Base-by-base conservation (phyloP, 2,113 vertebrate species). In the Lutjanus erythropterus region DNA sequence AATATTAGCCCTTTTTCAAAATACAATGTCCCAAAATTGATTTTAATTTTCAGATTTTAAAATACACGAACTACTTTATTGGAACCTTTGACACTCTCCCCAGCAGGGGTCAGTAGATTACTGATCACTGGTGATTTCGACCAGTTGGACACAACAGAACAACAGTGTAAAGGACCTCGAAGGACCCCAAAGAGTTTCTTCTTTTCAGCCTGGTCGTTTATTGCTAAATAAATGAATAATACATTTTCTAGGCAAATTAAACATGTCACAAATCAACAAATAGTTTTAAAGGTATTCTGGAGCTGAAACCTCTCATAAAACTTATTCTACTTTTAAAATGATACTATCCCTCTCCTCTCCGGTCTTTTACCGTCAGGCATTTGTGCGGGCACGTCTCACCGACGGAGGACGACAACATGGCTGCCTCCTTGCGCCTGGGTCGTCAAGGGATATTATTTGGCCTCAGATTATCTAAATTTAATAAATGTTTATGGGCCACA, bases 381-480 rank as follows among this genome's bases (percentile, higher is more conserved):
- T 2, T 14, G 0, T 5, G 11, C 1, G 66, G 88, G 8, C 90
- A 75, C 72, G 0, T 49, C 70, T 81, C 31, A 42, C 23, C n/a
- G 21, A 64, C 62, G 29, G 75, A 93, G 91, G 94, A 89, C 89
- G 81, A 90, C 49, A 94, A 94, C 88, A 95, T 95, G 95, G 95
- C 95, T 86, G 93, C 94, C 84, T 95, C 95, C 94, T 92, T 95
- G 75, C 91, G 91, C 71, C 71, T 95, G 82, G 93, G 94, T 90
- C 94, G 90, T 88, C 93, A 85, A 55, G 94, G 89, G 71, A 73
- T 94, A 56, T 76, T 93, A 71, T 88, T 88, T 42, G 90, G 93
- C 25, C 71, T 94, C 8, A 92, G 75, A 78, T 83, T 94, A 37
- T 84, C 87, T 35, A 23, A 83, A 2, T 31, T 92, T 41, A 90